phyloP scores from a whole-genome alignment of 2,113 vertebrate species.

The Haliaeetus leucogaster region DNA sequence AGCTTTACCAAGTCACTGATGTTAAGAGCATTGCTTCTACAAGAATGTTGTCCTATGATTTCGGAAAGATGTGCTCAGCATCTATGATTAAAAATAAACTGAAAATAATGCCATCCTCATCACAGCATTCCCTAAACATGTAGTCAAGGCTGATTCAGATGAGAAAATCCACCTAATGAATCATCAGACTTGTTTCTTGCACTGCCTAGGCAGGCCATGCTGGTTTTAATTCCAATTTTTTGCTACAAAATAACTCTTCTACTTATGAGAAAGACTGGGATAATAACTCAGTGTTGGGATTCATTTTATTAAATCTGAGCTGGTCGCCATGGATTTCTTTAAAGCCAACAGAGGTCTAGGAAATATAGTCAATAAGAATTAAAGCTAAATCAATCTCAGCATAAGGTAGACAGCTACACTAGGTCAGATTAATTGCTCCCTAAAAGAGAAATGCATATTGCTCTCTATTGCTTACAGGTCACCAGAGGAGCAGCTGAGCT shows the following conservation, averaged over 20 bases:
- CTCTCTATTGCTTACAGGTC: not conserved
- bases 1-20: not conserved
- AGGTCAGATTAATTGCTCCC: not conserved
- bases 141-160: not conserved
- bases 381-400: not conserved
- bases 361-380: not conserved
- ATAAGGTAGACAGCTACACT: not conserved
- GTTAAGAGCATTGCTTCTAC: not conserved
- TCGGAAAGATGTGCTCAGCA: not conserved
- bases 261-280: not conserved
- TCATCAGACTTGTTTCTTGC: not conserved
- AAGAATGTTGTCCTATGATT: not conserved
- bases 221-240: not conserved
- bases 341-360: not conserved
- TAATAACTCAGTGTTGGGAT: not conserved
- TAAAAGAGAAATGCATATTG: conserved; percentile 3
- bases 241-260: not conserved
- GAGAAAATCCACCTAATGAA: not conserved
- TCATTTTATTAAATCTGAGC: not conserved
- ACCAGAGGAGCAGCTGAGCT: not conserved
- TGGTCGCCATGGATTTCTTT: not conserved
- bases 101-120: not conserved
- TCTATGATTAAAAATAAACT: not conserved
- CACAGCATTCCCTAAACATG: not conserved
- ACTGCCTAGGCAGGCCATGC: not conserved